Evolutionary conservation across 2,113 vertebrate species (phyloP).

Genomic region (Anhinga anhinga): DNA sequence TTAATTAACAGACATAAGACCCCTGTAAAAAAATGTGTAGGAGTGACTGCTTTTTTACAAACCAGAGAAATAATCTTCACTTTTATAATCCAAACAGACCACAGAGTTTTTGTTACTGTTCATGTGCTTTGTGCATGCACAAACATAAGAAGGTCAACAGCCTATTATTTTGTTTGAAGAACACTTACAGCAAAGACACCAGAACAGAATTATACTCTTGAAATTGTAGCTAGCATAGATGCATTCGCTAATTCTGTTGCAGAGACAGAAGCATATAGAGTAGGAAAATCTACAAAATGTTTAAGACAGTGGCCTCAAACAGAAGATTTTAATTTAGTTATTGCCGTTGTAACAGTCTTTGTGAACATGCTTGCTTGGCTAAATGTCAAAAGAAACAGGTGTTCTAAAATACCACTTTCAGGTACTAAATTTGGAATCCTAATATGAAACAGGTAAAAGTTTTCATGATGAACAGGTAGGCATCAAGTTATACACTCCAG

Average conservation of each 20-base stretch:
- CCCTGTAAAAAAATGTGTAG: not conserved
- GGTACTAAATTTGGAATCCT: not conserved
- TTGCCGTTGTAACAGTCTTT: not conserved
- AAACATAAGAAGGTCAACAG: not conserved
- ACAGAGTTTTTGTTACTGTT: not conserved
- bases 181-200: not conserved
- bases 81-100: not conserved
- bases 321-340: not conserved
- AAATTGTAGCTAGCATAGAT: not conserved
- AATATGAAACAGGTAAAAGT: not conserved
- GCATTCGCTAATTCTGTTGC: not conserved
- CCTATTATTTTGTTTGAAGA: not conserved
- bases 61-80: not conserved
- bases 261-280: not conserved
- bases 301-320: not conserved
- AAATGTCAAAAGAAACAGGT: not conserved
- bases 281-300: not conserved
- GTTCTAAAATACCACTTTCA: not conserved
- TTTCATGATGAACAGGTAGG: not conserved
- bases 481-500: not conserved
- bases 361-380: accelerated
- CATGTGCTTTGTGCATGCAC: not conserved
- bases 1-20: not conserved
- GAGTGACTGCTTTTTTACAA: not conserved
- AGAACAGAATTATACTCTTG: not conserved